These are phyloP conservation scores for Enteromius paludinosus DNA, from an alignment of 2,797 vertebrate species.

Conservation along the genomic window DNA sequence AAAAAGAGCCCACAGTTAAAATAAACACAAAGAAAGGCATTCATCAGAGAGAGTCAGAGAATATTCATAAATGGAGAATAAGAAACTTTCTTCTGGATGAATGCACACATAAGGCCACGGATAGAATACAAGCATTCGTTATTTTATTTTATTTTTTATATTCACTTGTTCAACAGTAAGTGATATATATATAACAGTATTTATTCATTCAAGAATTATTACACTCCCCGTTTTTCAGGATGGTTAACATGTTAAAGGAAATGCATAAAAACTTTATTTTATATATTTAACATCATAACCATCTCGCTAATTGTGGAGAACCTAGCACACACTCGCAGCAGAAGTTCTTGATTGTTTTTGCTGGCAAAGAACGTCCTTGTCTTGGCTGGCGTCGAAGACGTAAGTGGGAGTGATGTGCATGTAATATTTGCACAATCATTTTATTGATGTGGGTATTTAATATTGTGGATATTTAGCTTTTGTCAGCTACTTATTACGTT, in stretches of 20 bases:
- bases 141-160: background rate
- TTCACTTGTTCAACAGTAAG: slow-evolving; percentile 25
- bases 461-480: slow-evolving; percentile 51
- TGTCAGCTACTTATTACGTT: slow-evolving; percentile 48
- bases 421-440: slow-evolving; percentile 51
- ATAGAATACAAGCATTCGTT: slow-evolving; percentile 5
- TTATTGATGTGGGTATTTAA: slow-evolving; percentile 50
- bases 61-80: background rate
- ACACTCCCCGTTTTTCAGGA: slow-evolving; percentile 7
- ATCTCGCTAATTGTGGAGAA: slow-evolving; percentile 24
- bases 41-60: slow-evolving; percentile 27
- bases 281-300: slow-evolving; percentile 35
- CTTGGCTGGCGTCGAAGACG: slow-evolving; percentile 11
- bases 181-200: no score
- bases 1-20: slow-evolving; percentile 42
- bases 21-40: slow-evolving; percentile 31
- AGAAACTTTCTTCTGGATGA: slow-evolving; percentile 8
- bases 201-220: no score
- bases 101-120: slow-evolving; percentile 26
- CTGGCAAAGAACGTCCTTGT: slow-evolving; percentile 10
- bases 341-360: slow-evolving; percentile 26
- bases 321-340: background rate
- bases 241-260: slow-evolving; percentile 34
- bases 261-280: slow-evolving; percentile 24
- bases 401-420: slow-evolving; percentile 33